These are phyloP conservation scores for Autographa gamma DNA, from an alignment of 2,888 invertebrate species.

Conservation along the genomic window DNA sequence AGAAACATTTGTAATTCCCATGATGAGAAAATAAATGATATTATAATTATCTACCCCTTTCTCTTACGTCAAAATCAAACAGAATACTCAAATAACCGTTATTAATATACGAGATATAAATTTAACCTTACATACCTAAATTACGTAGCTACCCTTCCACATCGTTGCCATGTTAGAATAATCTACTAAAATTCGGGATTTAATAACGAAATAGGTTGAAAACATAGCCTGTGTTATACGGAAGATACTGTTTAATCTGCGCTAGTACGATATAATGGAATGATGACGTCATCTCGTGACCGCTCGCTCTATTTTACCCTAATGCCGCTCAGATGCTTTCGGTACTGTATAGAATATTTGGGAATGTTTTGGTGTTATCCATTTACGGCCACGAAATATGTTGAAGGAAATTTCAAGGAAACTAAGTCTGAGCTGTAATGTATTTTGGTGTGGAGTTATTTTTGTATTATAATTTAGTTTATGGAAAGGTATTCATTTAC, in stretches of 20 bases:
- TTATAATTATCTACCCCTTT: neutral
- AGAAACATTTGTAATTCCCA: neutral
- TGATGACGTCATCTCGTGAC: slow-evolving; percentile 38
- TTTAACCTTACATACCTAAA: slow-evolving; percentile 17
- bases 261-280: slow-evolving; percentile 44
- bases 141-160: slow-evolving; percentile 19
- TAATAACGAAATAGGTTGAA: slow-evolving; percentile 13
- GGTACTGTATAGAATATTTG: slow-evolving; percentile 19
- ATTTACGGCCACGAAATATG: slow-evolving; percentile 5
- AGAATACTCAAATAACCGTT: neutral
- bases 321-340: slow-evolving; percentile 29
- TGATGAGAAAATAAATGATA: neutral
- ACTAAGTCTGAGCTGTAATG: neutral
- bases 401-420: neutral
- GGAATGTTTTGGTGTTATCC: slow-evolving; percentile 6
- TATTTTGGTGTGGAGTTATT: neutral
- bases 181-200: slow-evolving; percentile 23
- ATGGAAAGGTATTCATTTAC: no score
- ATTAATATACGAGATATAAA: slow-evolving; percentile 14
- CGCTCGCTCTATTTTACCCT: slow-evolving; percentile 38
- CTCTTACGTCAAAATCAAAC: neutral
- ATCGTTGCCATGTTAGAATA: slow-evolving; percentile 32
- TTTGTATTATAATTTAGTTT: neutral
- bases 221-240: slow-evolving; percentile 5
- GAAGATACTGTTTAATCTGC: slow-evolving; percentile 34